Conservation (phyloP, 2,888 invertebrate species). For the Drosophila multiciliata region DNA sequence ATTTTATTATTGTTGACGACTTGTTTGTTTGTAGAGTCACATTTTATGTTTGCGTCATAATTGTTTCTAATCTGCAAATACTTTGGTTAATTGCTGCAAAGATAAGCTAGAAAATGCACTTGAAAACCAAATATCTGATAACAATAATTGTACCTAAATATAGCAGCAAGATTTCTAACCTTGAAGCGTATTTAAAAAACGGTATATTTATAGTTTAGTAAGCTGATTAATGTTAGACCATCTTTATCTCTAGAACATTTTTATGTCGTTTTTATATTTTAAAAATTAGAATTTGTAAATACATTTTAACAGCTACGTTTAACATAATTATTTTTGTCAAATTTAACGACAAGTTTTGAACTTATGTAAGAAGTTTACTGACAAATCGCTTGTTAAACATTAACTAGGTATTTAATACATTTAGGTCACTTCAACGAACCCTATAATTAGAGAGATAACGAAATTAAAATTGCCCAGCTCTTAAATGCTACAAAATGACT, state of each 20-base stretch:
- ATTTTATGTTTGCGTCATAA: conserved; percentile 36
- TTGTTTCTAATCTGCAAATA: conserved; percentile 54
- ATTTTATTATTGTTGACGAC: conserved; percentile 36
- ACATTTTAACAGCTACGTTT: conserved; percentile 6
- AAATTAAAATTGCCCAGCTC: not conserved
- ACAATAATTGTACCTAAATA: conserved; percentile 15
- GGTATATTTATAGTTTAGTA: too few species aligned
- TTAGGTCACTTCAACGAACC: not conserved
- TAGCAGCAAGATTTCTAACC: not conserved
- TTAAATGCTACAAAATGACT: not conserved
- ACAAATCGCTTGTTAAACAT: not conserved
- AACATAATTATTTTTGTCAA: not conserved
- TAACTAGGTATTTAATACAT: not conserved
- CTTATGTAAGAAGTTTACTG: not conserved
- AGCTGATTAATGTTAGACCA: not conserved
- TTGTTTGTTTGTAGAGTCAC: conserved; percentile 8
- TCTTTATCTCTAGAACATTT: too few species aligned
- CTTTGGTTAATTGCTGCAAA: conserved; percentile 50
- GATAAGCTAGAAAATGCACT: conserved; percentile 51
- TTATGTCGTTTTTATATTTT: not conserved
- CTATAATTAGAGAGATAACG: not conserved
- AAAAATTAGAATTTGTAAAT: conserved; percentile 6
- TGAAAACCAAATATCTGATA: conserved; percentile 46
- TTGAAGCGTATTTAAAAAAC: not conserved
- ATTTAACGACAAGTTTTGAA: not conserved